A percentile compares a stretch with the other conserved stretches of the same genome.
Conservation (phyloP, 2,888 invertebrate genomes). For the Lasioglossum lativentre region DNA sequence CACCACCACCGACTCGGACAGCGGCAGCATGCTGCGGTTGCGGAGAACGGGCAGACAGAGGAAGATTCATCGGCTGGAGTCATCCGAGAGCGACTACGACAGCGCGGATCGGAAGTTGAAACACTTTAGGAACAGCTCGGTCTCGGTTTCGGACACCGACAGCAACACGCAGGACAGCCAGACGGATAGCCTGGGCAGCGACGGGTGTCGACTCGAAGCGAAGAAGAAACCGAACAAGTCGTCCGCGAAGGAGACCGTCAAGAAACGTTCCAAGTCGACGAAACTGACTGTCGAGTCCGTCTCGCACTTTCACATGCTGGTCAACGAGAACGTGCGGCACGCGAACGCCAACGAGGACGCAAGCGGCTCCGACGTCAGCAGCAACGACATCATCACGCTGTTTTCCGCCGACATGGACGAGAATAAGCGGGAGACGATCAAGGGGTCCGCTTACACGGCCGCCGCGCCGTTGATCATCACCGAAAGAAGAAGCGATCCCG, state of each 20-base stretch:
- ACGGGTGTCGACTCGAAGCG: conserved; percentile 80
- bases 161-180: conserved; percentile 85
- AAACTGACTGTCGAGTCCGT: conserved; percentile 84
- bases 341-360: conserved; percentile 74
- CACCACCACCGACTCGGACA: conserved; percentile 80
- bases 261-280: conserved; percentile 81
- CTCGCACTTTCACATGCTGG: conserved; percentile 81
- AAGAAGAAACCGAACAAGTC: conserved; percentile 73
- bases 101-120: conserved; percentile 78
- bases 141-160: conserved; percentile 84
- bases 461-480: conserved; percentile 80
- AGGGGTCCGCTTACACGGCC: conserved; percentile 80
- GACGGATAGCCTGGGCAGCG: conserved; percentile 85
- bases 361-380: conserved; percentile 80
- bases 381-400: conserved; percentile 81
- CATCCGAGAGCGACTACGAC: conserved; percentile 83
- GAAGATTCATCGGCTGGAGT: conserved; percentile 80
- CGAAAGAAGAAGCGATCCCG: conserved; percentile 85
- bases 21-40: conserved; percentile 77
- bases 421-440: conserved; percentile 82
- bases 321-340: conserved; percentile 79
- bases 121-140: conserved; percentile 76
- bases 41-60: conserved; percentile 76
- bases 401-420: conserved; percentile 83
- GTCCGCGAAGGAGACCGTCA: conserved; percentile 57